These are phyloP conservation scores for Dromococcyx pavoninus DNA, from an alignment of 2,797 vertebrate species.

Conservation along the genomic window DNA sequence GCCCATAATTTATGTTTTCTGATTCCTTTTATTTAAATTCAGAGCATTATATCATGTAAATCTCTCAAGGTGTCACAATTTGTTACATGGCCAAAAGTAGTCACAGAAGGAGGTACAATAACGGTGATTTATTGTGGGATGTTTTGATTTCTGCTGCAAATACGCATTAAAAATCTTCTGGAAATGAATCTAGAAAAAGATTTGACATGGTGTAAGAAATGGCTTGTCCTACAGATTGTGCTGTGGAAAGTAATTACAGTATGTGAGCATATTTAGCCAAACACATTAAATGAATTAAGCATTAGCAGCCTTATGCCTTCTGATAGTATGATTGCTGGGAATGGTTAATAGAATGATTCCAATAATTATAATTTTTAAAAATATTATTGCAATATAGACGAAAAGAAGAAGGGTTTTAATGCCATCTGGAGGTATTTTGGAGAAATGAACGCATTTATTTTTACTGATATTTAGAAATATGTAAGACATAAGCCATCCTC, in stretches of 20 bases:
- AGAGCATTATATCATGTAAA: conserved; percentile 42
- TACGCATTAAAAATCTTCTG: conserved; percentile 42
- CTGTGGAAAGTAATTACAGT: conserved; percentile 49
- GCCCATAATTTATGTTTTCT: conserved; percentile 22
- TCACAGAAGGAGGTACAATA: conserved; percentile 53
- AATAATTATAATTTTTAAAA: conserved; percentile 58
- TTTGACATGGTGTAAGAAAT: conserved; percentile 35
- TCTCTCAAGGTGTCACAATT: conserved; percentile 42
- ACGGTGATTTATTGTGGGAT: conserved; percentile 38
- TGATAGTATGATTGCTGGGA: conserved; percentile 46
- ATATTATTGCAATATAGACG: conserved; percentile 32
- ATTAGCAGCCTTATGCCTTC: conserved; percentile 45
- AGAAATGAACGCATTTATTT: conserved; percentile 69
- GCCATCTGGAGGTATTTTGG: conserved; percentile 77
- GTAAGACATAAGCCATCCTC: conserved; percentile 10
- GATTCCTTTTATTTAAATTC: conserved; percentile 57
- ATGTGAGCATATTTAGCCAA: conserved; percentile 46
- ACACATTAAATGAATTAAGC: conserved; percentile 56
- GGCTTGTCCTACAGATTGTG: conserved; percentile 36
- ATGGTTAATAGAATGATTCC: conserved; percentile 43
- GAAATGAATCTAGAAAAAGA: conserved; percentile 57
- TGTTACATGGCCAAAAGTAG: conserved; percentile 48
- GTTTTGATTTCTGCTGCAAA: conserved; percentile 54
- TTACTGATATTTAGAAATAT: conserved; percentile 37
- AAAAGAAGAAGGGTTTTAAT: conserved; percentile 73